Evolutionary conservation across 2,888 invertebrate genomes (phyloP).

Genomic region (Rhimphoctona megacephalus): DNA sequence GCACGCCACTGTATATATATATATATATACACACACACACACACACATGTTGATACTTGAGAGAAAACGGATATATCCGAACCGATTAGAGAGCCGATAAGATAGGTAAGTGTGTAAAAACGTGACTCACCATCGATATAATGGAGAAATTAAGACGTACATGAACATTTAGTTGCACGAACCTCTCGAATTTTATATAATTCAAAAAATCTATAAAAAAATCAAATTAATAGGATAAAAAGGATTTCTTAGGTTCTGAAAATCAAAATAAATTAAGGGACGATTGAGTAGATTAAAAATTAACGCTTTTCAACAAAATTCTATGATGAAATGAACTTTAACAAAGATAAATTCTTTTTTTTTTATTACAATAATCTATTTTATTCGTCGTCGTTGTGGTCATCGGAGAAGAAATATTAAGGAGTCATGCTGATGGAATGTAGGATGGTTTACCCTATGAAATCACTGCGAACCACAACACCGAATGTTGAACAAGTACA

Average conservation of each 20-base stretch:
- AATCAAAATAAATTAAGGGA: background rate
- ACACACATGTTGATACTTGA: conserved; percentile 54
- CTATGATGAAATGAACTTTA: background rate
- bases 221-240: background rate
- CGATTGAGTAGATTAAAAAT: background rate
- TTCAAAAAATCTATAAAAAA: background rate
- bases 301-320: background rate
- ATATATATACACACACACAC: too few relatives aligned
- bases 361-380: background rate
- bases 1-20: too few relatives aligned
- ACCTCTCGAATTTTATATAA: background rate
- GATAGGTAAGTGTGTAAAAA: conserved; percentile 32
- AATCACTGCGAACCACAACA: conserved; percentile 67
- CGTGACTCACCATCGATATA: conserved; percentile 35
- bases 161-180: background rate
- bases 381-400: background rate
- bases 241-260: background rate
- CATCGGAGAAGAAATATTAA: conserved; percentile 14
- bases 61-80: conserved; percentile 65
- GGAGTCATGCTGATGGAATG: conserved; percentile 63
- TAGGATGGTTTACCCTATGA: conserved; percentile 51
- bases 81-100: conserved; percentile 63
- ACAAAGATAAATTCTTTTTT: background rate
- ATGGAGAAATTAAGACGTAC: background rate
- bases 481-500: conserved; percentile 43